Evolutionary conservation across 2,113 vertebrate genomes (phyloP), one percentile per base, ranked within the genome.

Genomic region (Psittacula cyanocephala): DNA sequence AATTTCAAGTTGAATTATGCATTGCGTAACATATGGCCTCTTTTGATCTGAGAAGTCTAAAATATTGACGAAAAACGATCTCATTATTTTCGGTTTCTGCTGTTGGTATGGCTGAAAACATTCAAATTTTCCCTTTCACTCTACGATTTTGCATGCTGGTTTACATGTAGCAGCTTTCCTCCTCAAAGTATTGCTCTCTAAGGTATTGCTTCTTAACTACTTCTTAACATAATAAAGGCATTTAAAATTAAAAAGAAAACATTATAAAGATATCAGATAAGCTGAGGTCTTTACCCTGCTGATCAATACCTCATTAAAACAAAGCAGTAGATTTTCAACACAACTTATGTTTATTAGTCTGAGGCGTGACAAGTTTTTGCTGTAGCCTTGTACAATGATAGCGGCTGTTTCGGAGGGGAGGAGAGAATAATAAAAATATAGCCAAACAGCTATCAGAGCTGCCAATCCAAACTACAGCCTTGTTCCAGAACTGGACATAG

Each of bases 401-500:
- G 67, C 83, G 39, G 52, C 16, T 94, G 18, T 63, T 93, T 47
- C 41, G n/a, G 31, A 91, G 93, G 27, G 55, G 57, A 79, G 52
- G 17, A 81, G 57, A 93, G 17, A 83, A 88, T 46, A 94, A 92
- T 44, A 91, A 86, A 92, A 93, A 75, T 9, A 83, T 13, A 86
- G 82, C 76, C 72, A 85, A 86, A 87, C 37, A 37, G 37, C 37
- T 37, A 37, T 37, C 37, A 37, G 82, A 83, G 57, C 39, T 62
- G 92, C 72, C 72, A 94, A 47, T 92, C 67, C 63, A 91, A 97
- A 85, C 78, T 70, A 63, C 29, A 80, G 70, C 35, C 69, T 90
- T 81, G 41, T 72, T 89, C 60, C 72, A 95, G 23, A 1, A 6
- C 43, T 88, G 49, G 65, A 86, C 59, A 67, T 33, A 59, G 25